Percentiles rank a stretch among this genome's conserved stretches.
Conservation (phyloP, 2,797 vertebrate genomes). For the Pempheris klunzingeri region DNA sequence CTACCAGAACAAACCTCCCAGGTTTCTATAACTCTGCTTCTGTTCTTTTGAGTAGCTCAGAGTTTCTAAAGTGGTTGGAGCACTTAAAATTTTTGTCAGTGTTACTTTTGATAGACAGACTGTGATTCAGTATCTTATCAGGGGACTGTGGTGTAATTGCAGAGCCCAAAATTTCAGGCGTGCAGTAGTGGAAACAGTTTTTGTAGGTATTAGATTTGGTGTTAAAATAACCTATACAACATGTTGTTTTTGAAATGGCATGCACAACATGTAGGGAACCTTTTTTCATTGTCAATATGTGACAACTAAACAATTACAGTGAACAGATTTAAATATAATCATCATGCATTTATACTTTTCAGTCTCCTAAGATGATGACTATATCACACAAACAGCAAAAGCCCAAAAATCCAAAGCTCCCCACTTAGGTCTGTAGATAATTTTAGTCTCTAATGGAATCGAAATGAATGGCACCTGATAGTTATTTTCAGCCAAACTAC, state of each 20-base stretch:
- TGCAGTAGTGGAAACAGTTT: neutral
- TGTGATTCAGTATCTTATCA: neutral
- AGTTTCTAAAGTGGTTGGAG: neutral
- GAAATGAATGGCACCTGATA: neutral
- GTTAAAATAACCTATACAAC: too few species aligned
- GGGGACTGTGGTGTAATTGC: neutral
- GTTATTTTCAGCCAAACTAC: neutral
- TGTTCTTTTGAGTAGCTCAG: neutral
- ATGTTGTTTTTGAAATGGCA: neutral
- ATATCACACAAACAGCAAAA: neutral
- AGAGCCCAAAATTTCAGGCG: neutral
- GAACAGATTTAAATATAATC: neutral
- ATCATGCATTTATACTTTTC: neutral
- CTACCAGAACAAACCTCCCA: constrained; percentile 77
- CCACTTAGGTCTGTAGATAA: neutral
- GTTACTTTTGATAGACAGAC: neutral
- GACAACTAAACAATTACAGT: neutral
- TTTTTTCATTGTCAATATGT: neutral
- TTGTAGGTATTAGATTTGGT: neutral
- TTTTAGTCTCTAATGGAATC: neutral
- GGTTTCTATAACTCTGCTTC: constrained; percentile 72
- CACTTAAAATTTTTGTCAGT: neutral
- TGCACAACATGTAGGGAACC: neutral
- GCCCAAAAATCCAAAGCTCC: neutral
- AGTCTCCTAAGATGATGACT: too few species aligned